Percentiles rank a stretch among this genome's conserved stretches.
Evolutionary conservation across 2,888 invertebrate species (phyloP).

Genomic region (Chydorus sphaericus): DNA sequence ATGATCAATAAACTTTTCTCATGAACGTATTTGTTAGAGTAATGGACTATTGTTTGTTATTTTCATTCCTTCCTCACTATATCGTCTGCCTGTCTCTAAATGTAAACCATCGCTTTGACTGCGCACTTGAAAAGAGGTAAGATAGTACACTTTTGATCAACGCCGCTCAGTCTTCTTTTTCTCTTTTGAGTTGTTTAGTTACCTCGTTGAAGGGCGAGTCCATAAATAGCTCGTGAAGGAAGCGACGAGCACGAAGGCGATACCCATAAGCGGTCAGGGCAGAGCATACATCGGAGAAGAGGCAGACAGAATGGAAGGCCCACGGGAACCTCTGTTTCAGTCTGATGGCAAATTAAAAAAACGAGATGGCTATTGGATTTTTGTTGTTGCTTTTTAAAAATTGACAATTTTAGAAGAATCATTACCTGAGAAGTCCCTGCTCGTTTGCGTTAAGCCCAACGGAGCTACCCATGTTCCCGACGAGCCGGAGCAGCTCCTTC

Average conservation of each 20-base stretch:
- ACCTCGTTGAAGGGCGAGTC: conserved; percentile 38
- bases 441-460: conserved; percentile 65
- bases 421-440: conserved; percentile 51
- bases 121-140: no score
- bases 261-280: conserved; percentile 64
- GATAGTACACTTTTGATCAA: no score
- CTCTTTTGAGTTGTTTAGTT: no score
- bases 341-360: conserved; percentile 21
- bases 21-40: no score
- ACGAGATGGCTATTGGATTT: not conserved
- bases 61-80: no score
- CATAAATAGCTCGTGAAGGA: conserved; percentile 83
- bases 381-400: not conserved
- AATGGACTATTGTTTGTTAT: no score
- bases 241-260: conserved; percentile 64
- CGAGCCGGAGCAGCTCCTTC: conserved; percentile 50
- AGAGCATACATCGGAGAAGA: conserved; percentile 80
- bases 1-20: no score
- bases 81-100: no score
- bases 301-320: conserved; percentile 60
- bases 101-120: no score
- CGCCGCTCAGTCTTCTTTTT: not conserved
- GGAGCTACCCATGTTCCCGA: conserved; percentile 61
- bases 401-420: not conserved
- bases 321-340: conserved; percentile 38